Evolutionary conservation across 2,113 vertebrate species (phyloP).

Genomic region (Hemiscyllium ocellatum): DNA sequence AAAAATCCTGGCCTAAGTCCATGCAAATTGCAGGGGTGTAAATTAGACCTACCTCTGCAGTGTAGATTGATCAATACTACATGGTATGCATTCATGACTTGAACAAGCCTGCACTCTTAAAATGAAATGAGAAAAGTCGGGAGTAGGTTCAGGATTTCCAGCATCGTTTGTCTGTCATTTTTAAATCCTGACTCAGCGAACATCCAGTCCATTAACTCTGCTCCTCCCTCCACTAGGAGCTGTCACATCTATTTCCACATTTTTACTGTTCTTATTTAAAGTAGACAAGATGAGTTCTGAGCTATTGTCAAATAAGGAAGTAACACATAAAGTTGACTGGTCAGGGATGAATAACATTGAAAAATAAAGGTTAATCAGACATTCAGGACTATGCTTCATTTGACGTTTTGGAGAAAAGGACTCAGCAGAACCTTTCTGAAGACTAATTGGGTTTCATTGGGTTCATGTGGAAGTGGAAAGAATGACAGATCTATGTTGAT

Average conservation of each 20-base stretch:
- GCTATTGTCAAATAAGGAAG: neutral
- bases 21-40: too few species aligned
- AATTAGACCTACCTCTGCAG: too few species aligned
- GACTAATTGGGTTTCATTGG: neutral
- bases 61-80: too few species aligned
- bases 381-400: neutral
- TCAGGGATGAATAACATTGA: neutral
- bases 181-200: too few species aligned
- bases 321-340: neutral
- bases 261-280: neutral
- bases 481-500: neutral
- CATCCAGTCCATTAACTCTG: too few species aligned
- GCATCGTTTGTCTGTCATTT: too few species aligned
- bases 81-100: too few species aligned
- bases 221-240: too few species aligned
- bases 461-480: neutral
- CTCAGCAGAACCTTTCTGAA: neutral
- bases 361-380: neutral
- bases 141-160: too few species aligned
- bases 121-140: too few species aligned
- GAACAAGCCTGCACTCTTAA: too few species aligned
- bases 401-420: neutral
- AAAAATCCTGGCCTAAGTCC: too few species aligned
- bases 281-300: neutral
- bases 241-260: neutral